Base-by-base conservation (phyloP, 1,140 invertebrate genomes). In the Bombus sylvicola region DNA sequence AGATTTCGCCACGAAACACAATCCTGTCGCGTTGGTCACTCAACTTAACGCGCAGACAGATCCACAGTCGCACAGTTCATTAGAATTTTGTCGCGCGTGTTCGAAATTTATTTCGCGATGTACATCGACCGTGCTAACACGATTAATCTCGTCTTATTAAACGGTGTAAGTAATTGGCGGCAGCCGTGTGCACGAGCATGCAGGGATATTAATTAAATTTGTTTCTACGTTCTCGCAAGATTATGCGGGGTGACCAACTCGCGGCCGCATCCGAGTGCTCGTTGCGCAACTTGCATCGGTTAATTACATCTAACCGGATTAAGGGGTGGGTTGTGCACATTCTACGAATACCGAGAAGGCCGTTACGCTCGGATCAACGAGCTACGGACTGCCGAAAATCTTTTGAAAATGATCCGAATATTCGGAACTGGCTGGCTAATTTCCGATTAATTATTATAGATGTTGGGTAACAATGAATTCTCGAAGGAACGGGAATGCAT, bases 261-360 rank as follows among this genome's bases (percentile, higher is more conserved):
- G 69, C 25, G 47, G 47, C 25, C 15, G 64, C 73, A 31, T 76
- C 18, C 31, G 18, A 15, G 12, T 13, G 47, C 75, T 62, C 47
- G 41, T 74, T 47, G 15, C 12, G 34, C 72, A 75, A 86, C 71
- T 86, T 81, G 43, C 84, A 82, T 86, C 79, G 57, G 79, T 80
- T 86, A 82, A 86, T 86, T 86, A 72, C 59, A 73, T 86, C 72
- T 75, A 81, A 47, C 59, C 37, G 59, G 84, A 86, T 86, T 81
- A 82, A 78, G 47, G 53, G 57, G 8, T 5, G 69, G 41, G 66
- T 74, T 73, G 25, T 79, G 68, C 34, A 34, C 39, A 59, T 85
- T 77, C 41, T 64, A 57, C n/a, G 80, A 81, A 69, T 81, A 57
- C 43, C 28, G 37, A n/a, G 13, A 4, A 18, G 39, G 34, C 12